These are phyloP conservation scores for Paramormyrops hopkinsi DNA, from an alignment of 2,797 vertebrate species.

Conservation along the genomic window DNA sequence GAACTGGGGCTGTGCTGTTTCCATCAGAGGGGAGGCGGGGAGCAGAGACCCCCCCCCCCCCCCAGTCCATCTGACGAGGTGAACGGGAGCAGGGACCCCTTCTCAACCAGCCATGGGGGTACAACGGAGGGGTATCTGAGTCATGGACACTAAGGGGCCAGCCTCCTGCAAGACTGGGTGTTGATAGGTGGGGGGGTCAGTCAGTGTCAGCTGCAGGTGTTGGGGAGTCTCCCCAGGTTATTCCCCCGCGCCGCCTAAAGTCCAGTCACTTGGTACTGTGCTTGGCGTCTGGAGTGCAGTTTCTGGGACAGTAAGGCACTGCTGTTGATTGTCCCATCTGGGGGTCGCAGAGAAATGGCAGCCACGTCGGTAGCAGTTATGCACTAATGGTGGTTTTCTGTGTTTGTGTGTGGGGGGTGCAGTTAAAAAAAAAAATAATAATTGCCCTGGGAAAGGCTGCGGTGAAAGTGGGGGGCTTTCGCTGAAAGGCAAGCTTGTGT, in stretches of 20 bases:
- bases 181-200: neutral
- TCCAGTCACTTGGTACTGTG: neutral
- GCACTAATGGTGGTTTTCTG: neutral
- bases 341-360: neutral
- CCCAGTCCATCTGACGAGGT: neutral
- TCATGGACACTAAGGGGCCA: neutral
- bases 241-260: neutral
- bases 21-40: neutral
- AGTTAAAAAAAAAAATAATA: neutral
- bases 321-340: neutral
- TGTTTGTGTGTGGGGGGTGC: neutral
- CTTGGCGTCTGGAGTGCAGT: neutral
- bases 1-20: neutral
- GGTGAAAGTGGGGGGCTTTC: neutral
- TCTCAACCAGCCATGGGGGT: neutral
- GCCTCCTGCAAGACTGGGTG: neutral
- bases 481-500: constrained; percentile 9
- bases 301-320: neutral
- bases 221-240: neutral
- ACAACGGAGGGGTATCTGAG: neutral
- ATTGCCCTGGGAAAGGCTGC: neutral
- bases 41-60: neutral
- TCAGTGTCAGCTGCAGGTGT: neutral
- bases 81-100: neutral
- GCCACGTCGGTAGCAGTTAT: neutral